These are phyloP conservation scores for Caenorhabditis briggsae DNA, from an alignment of 1,140 invertebrate species.

Conservation along the genomic window DNA sequence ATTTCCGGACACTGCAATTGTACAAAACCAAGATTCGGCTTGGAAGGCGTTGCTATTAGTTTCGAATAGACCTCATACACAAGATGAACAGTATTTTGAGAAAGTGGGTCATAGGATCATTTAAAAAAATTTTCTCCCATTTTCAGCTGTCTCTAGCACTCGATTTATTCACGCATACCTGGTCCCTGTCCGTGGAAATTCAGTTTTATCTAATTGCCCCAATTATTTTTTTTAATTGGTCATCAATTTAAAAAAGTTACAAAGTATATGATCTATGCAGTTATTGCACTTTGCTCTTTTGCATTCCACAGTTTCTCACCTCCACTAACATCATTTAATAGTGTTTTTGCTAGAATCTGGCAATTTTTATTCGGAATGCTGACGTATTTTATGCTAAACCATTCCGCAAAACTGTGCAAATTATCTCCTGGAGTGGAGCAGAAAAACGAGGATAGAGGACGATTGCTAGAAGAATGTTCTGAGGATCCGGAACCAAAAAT, in stretches of 20 bases:
- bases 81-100: neutral
- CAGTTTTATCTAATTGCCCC: neutral
- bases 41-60: neutral
- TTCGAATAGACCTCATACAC: neutral
- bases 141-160: neutral
- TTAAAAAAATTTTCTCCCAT: neutral
- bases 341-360: slow-evolving; percentile 20
- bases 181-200: slow-evolving; percentile 3
- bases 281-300: neutral
- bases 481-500: neutral
- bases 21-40: neutral
- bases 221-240: neutral
- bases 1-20: neutral
- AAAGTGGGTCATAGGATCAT: neutral
- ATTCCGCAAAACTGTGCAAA: neutral
- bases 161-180: slow-evolving; percentile 11
- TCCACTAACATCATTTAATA: neutral
- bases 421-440: neutral
- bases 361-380: slow-evolving; percentile 16
- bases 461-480: neutral
- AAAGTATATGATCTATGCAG: neutral
- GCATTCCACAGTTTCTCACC: neutral
- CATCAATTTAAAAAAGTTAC: neutral
- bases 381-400: neutral
- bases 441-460: neutral